These are phyloP conservation scores for Corticium candelabrum DNA, from an alignment of 37 sponge, comb jelly and placozoan genomes.

Conservation along the genomic window DNA sequence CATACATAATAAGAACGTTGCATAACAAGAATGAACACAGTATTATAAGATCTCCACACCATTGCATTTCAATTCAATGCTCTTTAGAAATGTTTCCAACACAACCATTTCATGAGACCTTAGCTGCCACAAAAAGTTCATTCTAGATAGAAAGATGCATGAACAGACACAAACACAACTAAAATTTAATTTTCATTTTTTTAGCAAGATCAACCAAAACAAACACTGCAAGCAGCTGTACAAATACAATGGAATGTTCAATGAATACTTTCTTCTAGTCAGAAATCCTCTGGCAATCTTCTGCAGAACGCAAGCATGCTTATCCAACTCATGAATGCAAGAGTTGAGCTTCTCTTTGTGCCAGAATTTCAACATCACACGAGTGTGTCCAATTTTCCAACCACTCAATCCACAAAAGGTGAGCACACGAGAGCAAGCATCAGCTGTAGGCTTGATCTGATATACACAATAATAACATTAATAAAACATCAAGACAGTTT, in stretches of 20 bases:
- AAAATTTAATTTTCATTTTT: too few relatives aligned
- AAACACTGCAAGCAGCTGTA: too few relatives aligned
- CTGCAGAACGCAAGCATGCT: constrained; percentile 50
- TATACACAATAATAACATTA: background rate
- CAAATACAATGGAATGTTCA: background rate
- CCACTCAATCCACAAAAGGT: constrained; percentile 29
- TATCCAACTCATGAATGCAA: constrained; percentile 35
- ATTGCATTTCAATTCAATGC: too few relatives aligned
- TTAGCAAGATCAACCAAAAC: too few relatives aligned
- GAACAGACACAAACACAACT: too few relatives aligned
- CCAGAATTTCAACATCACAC: constrained; percentile 58
- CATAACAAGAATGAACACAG: too few relatives aligned
- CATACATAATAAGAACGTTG: too few relatives aligned
- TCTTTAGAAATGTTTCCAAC: too few relatives aligned
- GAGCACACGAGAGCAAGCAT: constrained; percentile 29
- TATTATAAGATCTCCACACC: too few relatives aligned
- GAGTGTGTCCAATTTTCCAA: constrained; percentile 40
- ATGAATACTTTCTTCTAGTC: background rate
- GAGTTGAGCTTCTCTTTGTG: constrained; percentile 56
- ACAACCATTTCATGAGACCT: too few relatives aligned
- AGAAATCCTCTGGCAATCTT: background rate
- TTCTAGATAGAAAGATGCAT: too few relatives aligned
- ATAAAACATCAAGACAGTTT: background rate
- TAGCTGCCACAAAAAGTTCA: too few relatives aligned
- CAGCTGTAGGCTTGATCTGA: constrained; percentile 20